phyloP scores from a whole-genome alignment of 2,113 vertebrate species.

The Campylomormyrus tamandua region DNA sequence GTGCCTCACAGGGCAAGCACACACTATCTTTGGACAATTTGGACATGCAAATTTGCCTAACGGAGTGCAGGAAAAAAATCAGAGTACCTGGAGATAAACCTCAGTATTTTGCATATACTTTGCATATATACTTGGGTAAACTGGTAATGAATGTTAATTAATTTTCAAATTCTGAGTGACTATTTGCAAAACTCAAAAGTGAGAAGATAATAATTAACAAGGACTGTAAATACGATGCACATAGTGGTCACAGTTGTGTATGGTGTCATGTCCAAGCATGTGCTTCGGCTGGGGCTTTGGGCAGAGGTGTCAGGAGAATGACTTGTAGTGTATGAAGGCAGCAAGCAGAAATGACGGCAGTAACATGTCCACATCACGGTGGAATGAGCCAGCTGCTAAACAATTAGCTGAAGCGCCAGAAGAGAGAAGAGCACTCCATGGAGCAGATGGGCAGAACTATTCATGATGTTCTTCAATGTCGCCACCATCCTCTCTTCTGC shows the following conservation, averaged over 20 bases:
- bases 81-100: neutral
- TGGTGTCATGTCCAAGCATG: neutral
- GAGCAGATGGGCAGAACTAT: neutral
- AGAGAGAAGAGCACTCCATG: neutral
- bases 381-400: neutral
- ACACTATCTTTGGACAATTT: neutral
- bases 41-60: neutral
- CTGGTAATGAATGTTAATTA: neutral
- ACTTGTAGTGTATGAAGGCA: neutral
- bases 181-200: neutral
- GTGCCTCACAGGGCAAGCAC: neutral
- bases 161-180: neutral
- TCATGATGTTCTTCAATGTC: neutral
- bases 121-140: neutral
- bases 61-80: neutral
- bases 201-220: neutral
- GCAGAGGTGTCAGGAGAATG: neutral
- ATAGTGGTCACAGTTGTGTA: neutral
- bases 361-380: neutral
- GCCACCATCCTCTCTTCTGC: neutral
- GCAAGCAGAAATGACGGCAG: neutral
- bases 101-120: neutral
- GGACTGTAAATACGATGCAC: neutral
- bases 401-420: neutral
- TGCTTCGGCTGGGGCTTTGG: neutral